Conservation (phyloP, 2,888 invertebrate species). For the Melangyna quadrimaculata region DNA sequence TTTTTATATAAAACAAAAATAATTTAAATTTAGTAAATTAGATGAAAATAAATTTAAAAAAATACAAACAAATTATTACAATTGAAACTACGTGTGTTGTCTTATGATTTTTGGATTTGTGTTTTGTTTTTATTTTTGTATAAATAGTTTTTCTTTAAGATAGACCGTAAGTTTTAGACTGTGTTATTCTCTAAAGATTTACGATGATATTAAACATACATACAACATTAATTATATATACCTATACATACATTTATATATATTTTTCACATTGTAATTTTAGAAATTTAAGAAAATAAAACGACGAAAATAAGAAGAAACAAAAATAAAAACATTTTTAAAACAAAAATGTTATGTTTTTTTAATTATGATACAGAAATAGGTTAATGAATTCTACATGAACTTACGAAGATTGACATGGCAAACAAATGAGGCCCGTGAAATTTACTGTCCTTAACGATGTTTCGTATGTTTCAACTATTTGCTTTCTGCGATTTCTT, state of each 20-base stretch:
- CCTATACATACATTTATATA: slow-evolving; percentile 66
- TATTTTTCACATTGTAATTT: slow-evolving; percentile 71
- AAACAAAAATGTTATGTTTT: slow-evolving; percentile 31
- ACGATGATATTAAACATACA: slow-evolving; percentile 67
- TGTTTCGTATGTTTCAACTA: too few species aligned
- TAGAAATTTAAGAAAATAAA: slow-evolving; percentile 60
- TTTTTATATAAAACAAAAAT: not conserved
- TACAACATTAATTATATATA: slow-evolving; percentile 59
- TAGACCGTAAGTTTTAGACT: slow-evolving; percentile 70
- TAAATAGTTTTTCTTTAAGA: slow-evolving; percentile 29
- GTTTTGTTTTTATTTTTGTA: not conserved
- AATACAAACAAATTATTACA: not conserved
- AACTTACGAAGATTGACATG: too few species aligned
- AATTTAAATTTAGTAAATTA: not conserved
- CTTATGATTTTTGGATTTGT: slow-evolving; percentile 24
- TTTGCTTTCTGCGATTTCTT: too few species aligned
- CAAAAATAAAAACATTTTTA: slow-evolving; percentile 42
- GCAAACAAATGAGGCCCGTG: too few species aligned
- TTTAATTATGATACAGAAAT: too few species aligned
- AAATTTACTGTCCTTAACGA: too few species aligned
- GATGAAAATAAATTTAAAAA: not conserved
- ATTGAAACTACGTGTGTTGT: slow-evolving; percentile 41
- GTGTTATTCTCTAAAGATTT: slow-evolving; percentile 71
- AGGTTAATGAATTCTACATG: too few species aligned
- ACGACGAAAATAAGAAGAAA: slow-evolving; percentile 45